Base-by-base conservation (phyloP, 2,888 invertebrate genomes). In the Lasioglossum pauxillum region DNA sequence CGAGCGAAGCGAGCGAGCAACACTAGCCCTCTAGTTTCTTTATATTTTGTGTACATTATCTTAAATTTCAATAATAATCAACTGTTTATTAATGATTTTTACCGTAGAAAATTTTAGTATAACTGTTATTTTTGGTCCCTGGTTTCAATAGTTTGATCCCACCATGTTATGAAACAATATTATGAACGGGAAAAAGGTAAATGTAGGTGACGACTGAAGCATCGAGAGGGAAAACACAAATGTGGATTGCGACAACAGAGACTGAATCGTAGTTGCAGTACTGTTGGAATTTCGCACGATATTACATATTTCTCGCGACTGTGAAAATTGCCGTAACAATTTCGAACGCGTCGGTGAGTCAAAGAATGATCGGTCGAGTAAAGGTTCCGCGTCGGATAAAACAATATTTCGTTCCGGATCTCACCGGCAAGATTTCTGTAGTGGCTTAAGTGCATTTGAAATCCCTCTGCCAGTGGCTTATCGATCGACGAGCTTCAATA, bases 381-480 rank as follows among this genome's bases (percentile, higher is more conserved):
- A 80, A 72, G 60, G 72, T 44, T 44, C 35, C 53, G 60, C 80
- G 27, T 46, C n/a, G 46, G 76, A 83, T 83, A 75, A 81, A 83
- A 83, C 60, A 83, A 82, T 82, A 82, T 82, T 78, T 84, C 74
- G 78, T 60, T 35, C 74, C 12, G 57, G 60, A 75, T 78, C 69
- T 44, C 27, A 57, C 23, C 19, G 60, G 84, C 60, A 74, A 77
- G 73, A 67, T 82, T 83, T 83, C 38, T 44, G 57, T 41, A 81
- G 49, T 12, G n/a, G 19, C n/a, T n/a, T 84, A 71, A 81, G 77
- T 71, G 71, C 77, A 81, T 77, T 86, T 46, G 60, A 75, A 71
- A 75, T 81, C 71, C 31, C 44, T 67, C 81, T 44, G 27, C 16
- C 77, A 16, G 57, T 74, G 23, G 77, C 14, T 35, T 38, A 38